Conservation (phyloP, 2,888 invertebrate species). For the Philopedon plagiatum region DNA sequence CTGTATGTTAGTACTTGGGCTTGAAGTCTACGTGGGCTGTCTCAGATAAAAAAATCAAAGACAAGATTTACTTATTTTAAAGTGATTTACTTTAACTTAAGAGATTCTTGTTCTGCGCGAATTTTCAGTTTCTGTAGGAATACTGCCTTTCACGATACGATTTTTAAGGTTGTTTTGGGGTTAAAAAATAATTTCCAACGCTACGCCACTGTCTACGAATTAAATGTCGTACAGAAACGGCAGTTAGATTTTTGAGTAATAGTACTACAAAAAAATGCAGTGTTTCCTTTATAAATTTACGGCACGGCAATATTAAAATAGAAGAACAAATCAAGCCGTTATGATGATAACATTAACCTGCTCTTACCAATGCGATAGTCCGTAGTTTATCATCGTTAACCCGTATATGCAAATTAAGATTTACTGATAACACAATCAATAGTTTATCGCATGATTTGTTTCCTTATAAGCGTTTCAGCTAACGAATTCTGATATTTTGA, state of each 20-base stretch:
- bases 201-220: not conserved
- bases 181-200: too few relatives aligned
- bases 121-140: too few relatives aligned
- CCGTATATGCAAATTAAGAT: conserved; percentile 33
- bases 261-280: not conserved
- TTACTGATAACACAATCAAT: conserved; percentile 32
- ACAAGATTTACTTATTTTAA: too few relatives aligned
- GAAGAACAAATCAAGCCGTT: conserved; percentile 30
- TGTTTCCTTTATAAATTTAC: conserved; percentile 33
- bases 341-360: conserved; percentile 25
- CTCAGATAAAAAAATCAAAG: too few relatives aligned
- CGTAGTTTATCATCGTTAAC: conserved; percentile 19
- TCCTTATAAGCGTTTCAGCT: conserved; percentile 16
- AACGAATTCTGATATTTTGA: conserved; percentile 11
- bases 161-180: too few relatives aligned
- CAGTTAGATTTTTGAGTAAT: not conserved
- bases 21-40: too few relatives aligned
- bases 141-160: too few relatives aligned
- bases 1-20: too few relatives aligned
- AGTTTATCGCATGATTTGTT: conserved; percentile 21
- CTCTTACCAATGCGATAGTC: not conserved
- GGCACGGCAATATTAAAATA: conserved; percentile 17
- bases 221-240: too few relatives aligned
- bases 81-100: too few relatives aligned
- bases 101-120: too few relatives aligned